Percentiles rank a stretch among this genome's conserved stretches.
These are phyloP conservation scores for Ophioninae sp. DNA, from an alignment of 2,888 invertebrate species.

Conservation along the genomic window DNA sequence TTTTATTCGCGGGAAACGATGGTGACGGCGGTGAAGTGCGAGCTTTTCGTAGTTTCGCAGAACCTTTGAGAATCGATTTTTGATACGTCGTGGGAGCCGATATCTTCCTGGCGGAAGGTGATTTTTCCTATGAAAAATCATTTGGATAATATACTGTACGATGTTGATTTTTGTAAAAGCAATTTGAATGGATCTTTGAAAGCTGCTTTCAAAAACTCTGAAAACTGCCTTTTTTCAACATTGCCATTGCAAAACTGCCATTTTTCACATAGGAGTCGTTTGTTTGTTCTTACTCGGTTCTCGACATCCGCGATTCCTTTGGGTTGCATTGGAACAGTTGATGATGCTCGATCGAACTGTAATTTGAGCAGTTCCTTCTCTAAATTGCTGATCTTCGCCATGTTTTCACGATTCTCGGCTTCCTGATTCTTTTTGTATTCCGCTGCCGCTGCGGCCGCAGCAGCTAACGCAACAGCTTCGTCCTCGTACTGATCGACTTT, in stretches of 20 bases:
- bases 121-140: slow-evolving; percentile 33
- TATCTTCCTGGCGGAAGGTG: slow-evolving; percentile 6
- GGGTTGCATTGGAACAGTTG: background rate
- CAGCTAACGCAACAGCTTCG: slow-evolving; percentile 16
- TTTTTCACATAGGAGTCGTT: too few species aligned
- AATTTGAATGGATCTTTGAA: background rate
- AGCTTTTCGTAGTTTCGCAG: slow-evolving; percentile 29
- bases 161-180: background rate
- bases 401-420: slow-evolving; percentile 33
- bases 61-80: slow-evolving; percentile 55
- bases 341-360: slow-evolving; percentile 31
- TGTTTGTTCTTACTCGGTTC: slow-evolving; percentile 21
- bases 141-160: background rate
- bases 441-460: slow-evolving; percentile 1
- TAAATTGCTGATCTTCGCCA: slow-evolving; percentile 45
- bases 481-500: slow-evolving; percentile 43
- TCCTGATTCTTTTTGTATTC: slow-evolving; percentile 47
- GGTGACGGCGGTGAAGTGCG: slow-evolving; percentile 52
- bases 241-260: background rate
- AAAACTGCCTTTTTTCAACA: background rate
- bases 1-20: slow-evolving; percentile 11
- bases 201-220: too few species aligned
- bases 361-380: slow-evolving; percentile 53
- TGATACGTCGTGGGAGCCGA: slow-evolving; percentile 12
- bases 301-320: background rate